A percentile compares a stretch with the other conserved stretches of the same genome.
Evolutionary conservation across 1,140 invertebrate genomes (phyloP).

Genomic region (Drosophila sp.): DNA sequence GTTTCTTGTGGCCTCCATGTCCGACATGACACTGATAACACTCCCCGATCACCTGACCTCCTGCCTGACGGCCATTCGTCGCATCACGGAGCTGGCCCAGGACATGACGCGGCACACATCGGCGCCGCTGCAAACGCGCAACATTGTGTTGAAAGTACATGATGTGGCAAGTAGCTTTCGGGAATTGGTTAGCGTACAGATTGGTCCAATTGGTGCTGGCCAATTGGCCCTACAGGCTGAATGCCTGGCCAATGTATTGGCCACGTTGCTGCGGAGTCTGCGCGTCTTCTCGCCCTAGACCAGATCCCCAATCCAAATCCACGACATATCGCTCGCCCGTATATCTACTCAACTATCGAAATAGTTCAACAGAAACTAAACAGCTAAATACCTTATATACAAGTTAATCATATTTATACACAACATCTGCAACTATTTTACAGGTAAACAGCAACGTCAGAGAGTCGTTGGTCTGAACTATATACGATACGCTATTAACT

Average conservation of each 20-base stretch:
- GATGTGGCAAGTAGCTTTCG: slow-evolving; percentile 92
- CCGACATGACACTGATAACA: slow-evolving; percentile 86
- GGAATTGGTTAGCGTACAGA: slow-evolving; percentile 87
- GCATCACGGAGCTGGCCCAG: slow-evolving; percentile 89
- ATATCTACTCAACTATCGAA: slow-evolving; percentile 55
- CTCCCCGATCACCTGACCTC: slow-evolving; percentile 88
- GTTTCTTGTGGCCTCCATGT: slow-evolving; percentile 91
- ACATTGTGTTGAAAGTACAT: slow-evolving; percentile 91
- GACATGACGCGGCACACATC: slow-evolving; percentile 90
- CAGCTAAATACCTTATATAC: slow-evolving; percentile 49
- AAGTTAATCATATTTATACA: slow-evolving; percentile 19
- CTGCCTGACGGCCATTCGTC: slow-evolving; percentile 89
- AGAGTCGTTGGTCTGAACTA: slow-evolving; percentile 70
- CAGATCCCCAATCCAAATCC: slow-evolving; percentile 27
- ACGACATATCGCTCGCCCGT: slow-evolving; percentile 61
- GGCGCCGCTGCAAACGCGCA: slow-evolving; percentile 91
- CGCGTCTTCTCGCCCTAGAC: slow-evolving; percentile 90
- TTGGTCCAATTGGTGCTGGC: slow-evolving; percentile 86
- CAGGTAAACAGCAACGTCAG: slow-evolving; percentile 73
- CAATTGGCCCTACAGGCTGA: slow-evolving; percentile 91
- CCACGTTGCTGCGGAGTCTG: slow-evolving; percentile 91
- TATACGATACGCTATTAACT: slow-evolving; percentile 33
- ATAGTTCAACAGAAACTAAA: neutral
- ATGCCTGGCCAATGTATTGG: slow-evolving; percentile 91
- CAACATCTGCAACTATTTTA: slow-evolving; percentile 68